Base-by-base conservation (phyloP, 2,797 vertebrate genomes). In the Oreochromis mossambicus region DNA sequence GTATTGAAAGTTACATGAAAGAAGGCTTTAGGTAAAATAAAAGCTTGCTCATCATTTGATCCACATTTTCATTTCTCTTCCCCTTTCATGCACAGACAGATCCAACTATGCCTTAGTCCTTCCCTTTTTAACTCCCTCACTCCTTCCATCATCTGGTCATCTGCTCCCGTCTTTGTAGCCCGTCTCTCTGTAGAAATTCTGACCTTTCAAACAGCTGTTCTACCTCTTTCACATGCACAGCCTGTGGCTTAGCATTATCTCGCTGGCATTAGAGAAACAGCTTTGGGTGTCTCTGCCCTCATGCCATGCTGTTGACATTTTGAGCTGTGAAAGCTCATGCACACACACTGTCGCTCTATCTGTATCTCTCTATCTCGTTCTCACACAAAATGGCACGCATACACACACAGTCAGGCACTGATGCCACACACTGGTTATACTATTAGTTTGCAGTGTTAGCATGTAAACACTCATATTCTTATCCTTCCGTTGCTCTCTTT, bases 131-230 rank as follows among this genome's bases (percentile, higher is more conserved):
- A 19, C 46, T 82, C 51, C 14, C 54, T 51, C 81, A 75, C 34
- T 43, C 7, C 7, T 78, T 66, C 79, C 80, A 70, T 89, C 87
- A 85, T 86, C 81, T 81, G 84, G 88, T 89, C 91, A 85, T 91
- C 82, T 78, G 82, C 79, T 81, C 34, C 29, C 24, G 15, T 83
- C 87, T 89, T 82, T 89, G 79, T 84, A 66, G 19, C 79, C 2
- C 5, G 11, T 84, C 46, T 77, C 82, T 89, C 77, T 89, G 88
- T 86, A 81, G 78, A 88, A 84, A 91, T 70, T 55, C 54, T 92
- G 92, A 93, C 93, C 94, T 94, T 94, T 93, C 75, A 81, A 91
- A 91, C 93, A 93, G 89, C 91, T 92, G 92, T 80, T 90, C 26
- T 70, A 76, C 80, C 82, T 86, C 80, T 76, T 43, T 4, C 56